phyloP scores from a whole-genome alignment of 2,888 invertebrate species.

The Drosophila prostipennis region DNA sequence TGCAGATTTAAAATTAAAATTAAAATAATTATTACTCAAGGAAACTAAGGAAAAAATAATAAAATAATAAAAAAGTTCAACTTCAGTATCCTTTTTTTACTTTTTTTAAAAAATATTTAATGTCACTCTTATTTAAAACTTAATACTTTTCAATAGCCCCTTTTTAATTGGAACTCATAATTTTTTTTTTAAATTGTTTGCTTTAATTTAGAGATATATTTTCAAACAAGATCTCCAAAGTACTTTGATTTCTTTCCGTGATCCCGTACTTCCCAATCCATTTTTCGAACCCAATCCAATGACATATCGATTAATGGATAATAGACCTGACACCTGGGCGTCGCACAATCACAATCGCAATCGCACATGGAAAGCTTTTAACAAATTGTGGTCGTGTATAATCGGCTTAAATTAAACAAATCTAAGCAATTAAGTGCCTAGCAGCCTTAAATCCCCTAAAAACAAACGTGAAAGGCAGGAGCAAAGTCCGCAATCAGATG shows the following conservation, averaged over 20 bases:
- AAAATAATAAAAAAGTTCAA: too few relatives aligned
- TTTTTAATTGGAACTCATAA: too few relatives aligned
- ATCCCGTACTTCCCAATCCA: neutral
- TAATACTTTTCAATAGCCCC: too few relatives aligned
- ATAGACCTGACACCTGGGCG: constrained; percentile 63
- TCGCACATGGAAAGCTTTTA: constrained; percentile 59
- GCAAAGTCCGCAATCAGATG: constrained; percentile 33
- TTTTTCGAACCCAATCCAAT: neutral
- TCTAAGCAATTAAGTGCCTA: constrained; percentile 64
- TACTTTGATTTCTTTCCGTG: neutral
- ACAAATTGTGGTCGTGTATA: constrained; percentile 68
- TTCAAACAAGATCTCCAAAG: too few relatives aligned
- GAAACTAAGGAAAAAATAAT: too few relatives aligned
- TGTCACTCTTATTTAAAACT: too few relatives aligned
- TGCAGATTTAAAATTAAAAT: neutral
- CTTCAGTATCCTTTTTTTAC: too few relatives aligned
- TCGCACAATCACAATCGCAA: constrained; percentile 2
- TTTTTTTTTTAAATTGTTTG: too few relatives aligned
- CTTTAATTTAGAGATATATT: too few relatives aligned
- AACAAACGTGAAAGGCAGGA: constrained; percentile 46
- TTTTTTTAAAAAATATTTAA: too few relatives aligned
- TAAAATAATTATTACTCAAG: too few relatives aligned
- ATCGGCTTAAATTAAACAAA: constrained; percentile 73
- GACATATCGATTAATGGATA: constrained; percentile 59
- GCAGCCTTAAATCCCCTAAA: constrained; percentile 30